A percentile compares a stretch with the other conserved stretches of the same genome.
Evolutionary conservation across 1,140 invertebrate species (phyloP).

Genomic region (Pachyrhynchus sulphureomaculatus): DNA sequence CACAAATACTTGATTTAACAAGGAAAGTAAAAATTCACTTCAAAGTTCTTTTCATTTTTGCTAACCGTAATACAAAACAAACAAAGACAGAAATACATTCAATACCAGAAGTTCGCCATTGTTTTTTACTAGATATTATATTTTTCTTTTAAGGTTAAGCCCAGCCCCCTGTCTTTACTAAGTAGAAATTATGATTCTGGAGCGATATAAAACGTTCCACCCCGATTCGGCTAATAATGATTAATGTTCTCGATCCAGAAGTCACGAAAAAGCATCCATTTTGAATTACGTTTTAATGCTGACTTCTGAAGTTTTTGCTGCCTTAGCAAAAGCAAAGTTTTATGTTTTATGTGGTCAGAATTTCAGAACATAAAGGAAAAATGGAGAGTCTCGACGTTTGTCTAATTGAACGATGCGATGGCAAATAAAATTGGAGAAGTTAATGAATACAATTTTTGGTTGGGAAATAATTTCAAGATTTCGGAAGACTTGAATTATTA

Average conservation of each 20-base stretch:
- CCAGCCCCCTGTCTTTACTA: constrained; percentile 22
- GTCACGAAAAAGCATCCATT: constrained; percentile 29
- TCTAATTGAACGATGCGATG: not conserved
- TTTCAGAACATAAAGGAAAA: constrained; percentile 9
- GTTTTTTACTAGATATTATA: too few species aligned
- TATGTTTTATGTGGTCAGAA: constrained; percentile 24
- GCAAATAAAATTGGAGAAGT: too few species aligned
- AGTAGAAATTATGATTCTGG: constrained; percentile 32
- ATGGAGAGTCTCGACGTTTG: not conserved
- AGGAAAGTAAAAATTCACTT: too few species aligned
- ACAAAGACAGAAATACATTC: too few species aligned
- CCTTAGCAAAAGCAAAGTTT: constrained; percentile 22
- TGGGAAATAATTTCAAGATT: too few species aligned
- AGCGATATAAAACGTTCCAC: constrained; percentile 24
- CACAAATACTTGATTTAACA: too few species aligned
- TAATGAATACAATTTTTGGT: too few species aligned
- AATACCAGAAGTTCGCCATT: too few species aligned
- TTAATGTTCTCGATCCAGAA: constrained; percentile 26
- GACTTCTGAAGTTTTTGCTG: constrained; percentile 11
- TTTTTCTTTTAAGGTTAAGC: not conserved
- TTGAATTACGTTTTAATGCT: constrained; percentile 27
- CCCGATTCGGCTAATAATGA: constrained; percentile 31
- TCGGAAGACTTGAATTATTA: too few species aligned
- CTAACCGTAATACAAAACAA: too few species aligned
- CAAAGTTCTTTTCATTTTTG: too few species aligned